Percentiles rank a stretch among this genome's conserved stretches.
Evolutionary conservation across 2,888 invertebrate genomes (phyloP).

Genomic region (Cecidostiba fungosa): DNA sequence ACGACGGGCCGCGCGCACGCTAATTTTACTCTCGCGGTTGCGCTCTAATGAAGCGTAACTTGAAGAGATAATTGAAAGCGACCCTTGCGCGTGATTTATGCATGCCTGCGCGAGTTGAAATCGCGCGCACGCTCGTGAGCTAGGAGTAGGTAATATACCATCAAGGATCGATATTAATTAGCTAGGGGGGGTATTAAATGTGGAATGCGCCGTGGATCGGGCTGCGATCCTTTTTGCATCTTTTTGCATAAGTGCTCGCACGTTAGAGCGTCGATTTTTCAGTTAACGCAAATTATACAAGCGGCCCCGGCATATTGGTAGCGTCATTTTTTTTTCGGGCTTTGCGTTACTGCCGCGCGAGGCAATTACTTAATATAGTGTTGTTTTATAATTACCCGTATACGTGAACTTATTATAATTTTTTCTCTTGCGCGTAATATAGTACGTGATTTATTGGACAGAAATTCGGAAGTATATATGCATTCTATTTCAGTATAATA

Average conservation of each 20-base stretch:
- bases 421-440: too few species aligned
- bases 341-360: neutral
- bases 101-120: conserved; percentile 38
- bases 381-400: too few species aligned
- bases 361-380: neutral
- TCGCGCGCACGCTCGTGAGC: neutral
- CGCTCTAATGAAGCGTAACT: conserved; percentile 53
- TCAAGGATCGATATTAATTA: conserved; percentile 55
- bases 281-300: neutral
- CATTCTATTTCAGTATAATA: too few species aligned
- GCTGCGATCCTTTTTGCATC: neutral
- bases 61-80: conserved; percentile 56
- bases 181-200: neutral
- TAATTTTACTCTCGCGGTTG: conserved; percentile 34
- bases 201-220: neutral
- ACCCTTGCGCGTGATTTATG: conserved; percentile 52
- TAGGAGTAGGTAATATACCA: conserved; percentile 25
- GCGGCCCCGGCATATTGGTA: neutral
- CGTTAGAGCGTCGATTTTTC: neutral
- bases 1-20: neutral
- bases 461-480: neutral
- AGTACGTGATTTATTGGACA: too few species aligned
- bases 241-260: neutral
- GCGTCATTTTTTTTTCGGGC: neutral
- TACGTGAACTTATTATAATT: too few species aligned